These are phyloP conservation scores for Crotalus viridis DNA, from an alignment of 2,113 vertebrate genomes.

Conservation along the genomic window DNA sequence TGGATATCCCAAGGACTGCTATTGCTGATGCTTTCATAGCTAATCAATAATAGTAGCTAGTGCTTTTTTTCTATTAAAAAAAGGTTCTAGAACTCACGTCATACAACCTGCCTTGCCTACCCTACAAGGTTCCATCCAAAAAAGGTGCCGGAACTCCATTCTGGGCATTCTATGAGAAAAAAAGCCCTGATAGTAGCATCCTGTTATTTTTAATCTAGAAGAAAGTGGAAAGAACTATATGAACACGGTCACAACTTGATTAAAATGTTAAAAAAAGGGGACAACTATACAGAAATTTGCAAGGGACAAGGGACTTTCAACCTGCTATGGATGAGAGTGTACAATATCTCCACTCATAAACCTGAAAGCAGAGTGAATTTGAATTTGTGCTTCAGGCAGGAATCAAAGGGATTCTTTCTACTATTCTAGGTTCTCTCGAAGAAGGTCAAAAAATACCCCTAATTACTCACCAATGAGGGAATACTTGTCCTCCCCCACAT, in stretches of 20 bases:
- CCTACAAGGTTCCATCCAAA: too few species aligned
- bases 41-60: neutral
- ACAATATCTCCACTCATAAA: neutral
- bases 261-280: neutral
- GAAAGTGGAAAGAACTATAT: neutral
- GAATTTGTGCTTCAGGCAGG: neutral
- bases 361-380: neutral
- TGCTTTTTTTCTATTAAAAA: too few species aligned
- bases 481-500: neutral
- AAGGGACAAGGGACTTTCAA: neutral
- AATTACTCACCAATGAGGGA: neutral
- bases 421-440: neutral
- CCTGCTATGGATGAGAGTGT: neutral
- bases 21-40: neutral
- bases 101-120: too few species aligned
- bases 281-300: neutral
- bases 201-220: neutral
- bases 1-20: neutral
- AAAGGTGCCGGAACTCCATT: too few species aligned
- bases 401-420: neutral
- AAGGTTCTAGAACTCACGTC: too few species aligned
- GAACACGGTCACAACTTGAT: neutral
- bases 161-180: too few species aligned
- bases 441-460: neutral
- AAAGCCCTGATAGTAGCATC: neutral